A percentile compares a stretch with the other conserved stretches of the same genome.
Conservation (phyloP, 2,113 vertebrate genomes). For the Gobiocypris rarus region DNA sequence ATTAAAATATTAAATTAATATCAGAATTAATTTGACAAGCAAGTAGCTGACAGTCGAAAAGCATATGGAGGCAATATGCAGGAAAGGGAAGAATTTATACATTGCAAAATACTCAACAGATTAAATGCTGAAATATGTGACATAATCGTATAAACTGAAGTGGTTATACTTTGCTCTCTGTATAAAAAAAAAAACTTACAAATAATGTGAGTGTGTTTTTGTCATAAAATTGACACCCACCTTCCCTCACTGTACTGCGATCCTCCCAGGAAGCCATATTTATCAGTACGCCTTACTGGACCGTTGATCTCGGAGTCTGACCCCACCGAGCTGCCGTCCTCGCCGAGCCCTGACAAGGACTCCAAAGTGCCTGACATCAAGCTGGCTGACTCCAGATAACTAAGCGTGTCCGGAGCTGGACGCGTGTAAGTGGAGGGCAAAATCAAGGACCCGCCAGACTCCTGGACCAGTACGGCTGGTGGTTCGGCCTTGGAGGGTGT, state of each 20-base stretch:
- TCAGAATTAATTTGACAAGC: background rate
- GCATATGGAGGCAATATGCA: background rate
- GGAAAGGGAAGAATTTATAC: background rate
- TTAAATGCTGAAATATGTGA: background rate
- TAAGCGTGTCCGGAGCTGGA: slow-evolving; percentile 82
- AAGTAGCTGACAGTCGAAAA: background rate
- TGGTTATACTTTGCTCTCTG: background rate
- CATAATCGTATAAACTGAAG: background rate
- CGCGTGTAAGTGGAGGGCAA: slow-evolving; percentile 66
- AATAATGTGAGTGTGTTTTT: background rate
- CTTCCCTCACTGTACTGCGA: slow-evolving; percentile 80
- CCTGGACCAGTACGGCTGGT: slow-evolving; percentile 65
- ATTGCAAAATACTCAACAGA: background rate
- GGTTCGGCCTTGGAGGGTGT: slow-evolving; percentile 61
- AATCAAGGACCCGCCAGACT: slow-evolving; percentile 61
- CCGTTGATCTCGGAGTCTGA: slow-evolving; percentile 91
- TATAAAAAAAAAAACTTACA: background rate
- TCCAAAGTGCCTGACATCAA: slow-evolving; percentile 90
- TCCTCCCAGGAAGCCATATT: slow-evolving; percentile 90
- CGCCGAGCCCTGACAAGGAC: slow-evolving; percentile 81
- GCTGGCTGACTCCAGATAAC: slow-evolving; percentile 89
- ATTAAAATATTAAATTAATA: background rate
- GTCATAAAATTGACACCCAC: slow-evolving; percentile 71
- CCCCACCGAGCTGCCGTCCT: slow-evolving; percentile 87
- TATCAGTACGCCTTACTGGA: slow-evolving; percentile 83